Base-by-base conservation (phyloP, 1,140 invertebrate genomes). In the Aethina tumida region DNA sequence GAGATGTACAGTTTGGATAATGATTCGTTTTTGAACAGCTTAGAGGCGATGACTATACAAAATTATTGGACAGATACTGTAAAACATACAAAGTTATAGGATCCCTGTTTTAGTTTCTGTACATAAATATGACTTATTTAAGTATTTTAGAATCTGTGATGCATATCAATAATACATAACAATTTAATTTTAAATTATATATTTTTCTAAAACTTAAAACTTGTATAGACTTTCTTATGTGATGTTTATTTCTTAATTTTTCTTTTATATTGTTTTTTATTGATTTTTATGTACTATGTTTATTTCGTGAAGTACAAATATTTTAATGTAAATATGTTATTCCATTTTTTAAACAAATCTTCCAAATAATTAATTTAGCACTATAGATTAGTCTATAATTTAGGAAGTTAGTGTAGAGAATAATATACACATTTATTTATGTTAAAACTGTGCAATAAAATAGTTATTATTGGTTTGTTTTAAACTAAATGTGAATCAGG, bases 1-100 rank as follows among this genome's bases (percentile, higher is more conserved):
- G 86, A 89, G 65, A 87, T 89, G 83, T 89, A 88, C 64, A 89
- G 85, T 58, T 66, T 90, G 63, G 85, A 91, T 65, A 91, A 90
- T 59, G 86, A 91, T 60, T 90, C 85, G 39, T 91, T 91, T 65
- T 70, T 91, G 33, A 91, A 90, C 64, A 89, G 85, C 35, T 60
- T 91, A 43, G 86, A 91, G 65, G 85, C 86, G 34, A 89, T 91
- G 85, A 91, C 86, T 52, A 89, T 91, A 62, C 85, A 90, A 60
- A 91, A 89, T 64, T 88, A 89, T 58, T 91, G 86, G 86, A 89
- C 85, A 32, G 86, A 90, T 62, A 87, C 79, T 52, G 84, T 89
- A 29, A 89, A 88, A 63, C 86, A 90, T 66, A 91, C 86, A 50
- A 91, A 91, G 65, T n/a, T n/a, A 25, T 28, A 15, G 16, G 6